These are phyloP conservation scores for Hippoglossus hippoglossus DNA, from an alignment of 2,797 vertebrate species.

Conservation along the genomic window DNA sequence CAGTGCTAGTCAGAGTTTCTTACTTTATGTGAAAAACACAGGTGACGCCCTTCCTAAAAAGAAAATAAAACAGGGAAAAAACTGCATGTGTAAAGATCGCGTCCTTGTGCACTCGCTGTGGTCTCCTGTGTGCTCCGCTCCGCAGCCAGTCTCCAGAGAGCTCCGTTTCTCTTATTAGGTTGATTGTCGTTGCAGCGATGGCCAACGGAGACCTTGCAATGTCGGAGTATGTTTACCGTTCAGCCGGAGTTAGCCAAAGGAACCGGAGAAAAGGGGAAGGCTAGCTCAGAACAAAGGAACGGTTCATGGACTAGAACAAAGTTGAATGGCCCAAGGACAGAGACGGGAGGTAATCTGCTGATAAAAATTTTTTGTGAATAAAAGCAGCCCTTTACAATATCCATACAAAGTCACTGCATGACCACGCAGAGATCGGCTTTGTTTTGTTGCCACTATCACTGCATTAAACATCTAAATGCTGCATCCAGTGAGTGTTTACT, in stretches of 20 bases:
- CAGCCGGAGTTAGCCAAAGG: conserved; percentile 64
- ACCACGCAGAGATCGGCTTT: conserved; percentile 28
- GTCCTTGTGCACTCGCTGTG: conserved; percentile 8
- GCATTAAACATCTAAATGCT: conserved; percentile 43
- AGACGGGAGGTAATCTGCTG: conserved; percentile 43
- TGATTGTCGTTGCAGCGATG: conserved; percentile 63
- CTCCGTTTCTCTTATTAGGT: conserved; percentile 64
- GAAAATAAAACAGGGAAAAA: conserved; percentile 13
- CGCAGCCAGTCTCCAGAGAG: conserved; percentile 19
- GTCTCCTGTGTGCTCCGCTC: conserved; percentile 21
- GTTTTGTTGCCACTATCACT: conserved; percentile 23
- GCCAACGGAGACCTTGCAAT: conserved; percentile 66
- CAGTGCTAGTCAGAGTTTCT: conserved; percentile 43
- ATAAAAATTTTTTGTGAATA: conserved; percentile 41
- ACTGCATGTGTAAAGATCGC: conserved; percentile 11
- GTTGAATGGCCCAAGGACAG: conserved; percentile 63
- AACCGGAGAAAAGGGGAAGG: conserved; percentile 54
- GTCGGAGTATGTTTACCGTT: conserved; percentile 74
- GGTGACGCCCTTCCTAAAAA: conserved; percentile 66
- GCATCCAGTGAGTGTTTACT: conserved; percentile 54
- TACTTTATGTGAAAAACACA: conserved; percentile 47
- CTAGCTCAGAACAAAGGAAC: conserved; percentile 67
- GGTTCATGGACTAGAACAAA: conserved; percentile 69
- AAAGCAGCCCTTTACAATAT: conserved; percentile 49
- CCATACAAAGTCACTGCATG: conserved; percentile 21